Percentiles rank a stretch among this genome's conserved stretches.
These are phyloP conservation scores for Catocala fraxini DNA, from an alignment of 2,888 invertebrate genomes.

Conservation along the genomic window DNA sequence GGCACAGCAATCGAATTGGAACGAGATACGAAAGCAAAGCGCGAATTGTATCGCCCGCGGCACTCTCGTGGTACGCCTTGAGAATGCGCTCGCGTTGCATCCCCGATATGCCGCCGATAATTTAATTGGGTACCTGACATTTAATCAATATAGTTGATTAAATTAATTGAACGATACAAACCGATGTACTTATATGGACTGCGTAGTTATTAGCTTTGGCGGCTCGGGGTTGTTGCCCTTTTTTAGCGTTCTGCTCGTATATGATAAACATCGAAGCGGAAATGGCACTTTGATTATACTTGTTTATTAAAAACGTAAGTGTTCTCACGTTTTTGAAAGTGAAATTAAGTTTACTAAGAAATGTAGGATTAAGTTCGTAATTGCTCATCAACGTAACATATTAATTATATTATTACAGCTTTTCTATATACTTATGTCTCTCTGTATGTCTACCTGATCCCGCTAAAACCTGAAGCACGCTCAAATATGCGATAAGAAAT, in stretches of 20 bases:
- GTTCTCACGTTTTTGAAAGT: too few relatives aligned
- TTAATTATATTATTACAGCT: too few relatives aligned
- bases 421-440: too few relatives aligned
- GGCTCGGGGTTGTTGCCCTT: slow-evolving; percentile 46
- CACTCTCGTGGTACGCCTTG: slow-evolving; percentile 51
- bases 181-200: slow-evolving; percentile 77
- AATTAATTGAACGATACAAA: slow-evolving; percentile 79
- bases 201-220: slow-evolving; percentile 60
- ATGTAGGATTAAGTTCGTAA: too few relatives aligned
- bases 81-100: slow-evolving; percentile 62
- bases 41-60: slow-evolving; percentile 68
- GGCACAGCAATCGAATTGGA: slow-evolving; percentile 66
- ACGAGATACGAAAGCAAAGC: slow-evolving; percentile 67
- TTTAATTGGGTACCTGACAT: slow-evolving; percentile 84
- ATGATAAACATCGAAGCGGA: slow-evolving; percentile 47
- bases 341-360: too few relatives aligned
- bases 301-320: slow-evolving; percentile 10
- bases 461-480: too few relatives aligned
- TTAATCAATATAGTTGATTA: slow-evolving; percentile 83
- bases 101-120: slow-evolving; percentile 71
- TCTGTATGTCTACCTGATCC: too few relatives aligned
- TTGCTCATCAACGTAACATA: too few relatives aligned
- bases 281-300: slow-evolving; percentile 47
- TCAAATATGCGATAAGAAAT: too few relatives aligned
- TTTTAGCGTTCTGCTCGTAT: slow-evolving; percentile 39